Percentiles rank a stretch among this genome's conserved stretches.
These are phyloP conservation scores for Oligia strigilis DNA, from an alignment of 2,888 invertebrate genomes.

Conservation along the genomic window DNA sequence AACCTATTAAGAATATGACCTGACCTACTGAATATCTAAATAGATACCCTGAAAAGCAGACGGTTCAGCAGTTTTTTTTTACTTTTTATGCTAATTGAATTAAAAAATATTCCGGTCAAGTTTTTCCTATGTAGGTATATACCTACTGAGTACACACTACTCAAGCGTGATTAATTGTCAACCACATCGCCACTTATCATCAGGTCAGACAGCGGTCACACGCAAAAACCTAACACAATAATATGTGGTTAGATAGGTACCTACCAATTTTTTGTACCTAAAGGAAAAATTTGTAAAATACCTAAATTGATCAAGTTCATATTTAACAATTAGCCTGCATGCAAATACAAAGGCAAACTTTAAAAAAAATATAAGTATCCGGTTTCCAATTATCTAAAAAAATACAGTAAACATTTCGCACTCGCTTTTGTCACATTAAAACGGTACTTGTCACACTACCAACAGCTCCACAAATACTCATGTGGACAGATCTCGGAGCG, in stretches of 20 bases:
- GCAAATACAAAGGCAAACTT: neutral
- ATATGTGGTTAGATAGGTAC: neutral
- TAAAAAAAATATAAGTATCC: too few relatives aligned
- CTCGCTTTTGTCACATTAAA: slow-evolving; percentile 31
- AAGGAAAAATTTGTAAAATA: too few relatives aligned
- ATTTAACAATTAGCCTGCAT: neutral
- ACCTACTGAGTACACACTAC: neutral
- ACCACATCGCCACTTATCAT: slow-evolving; percentile 20
- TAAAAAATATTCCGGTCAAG: neutral
- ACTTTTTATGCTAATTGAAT: neutral
- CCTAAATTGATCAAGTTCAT: neutral
- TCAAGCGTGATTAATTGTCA: slow-evolving; percentile 3
- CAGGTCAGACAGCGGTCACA: slow-evolving; percentile 25
- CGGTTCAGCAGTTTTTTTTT: neutral
- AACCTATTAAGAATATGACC: neutral
- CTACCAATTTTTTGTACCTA: neutral
- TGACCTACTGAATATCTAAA: neutral
- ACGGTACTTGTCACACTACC: slow-evolving; percentile 63
- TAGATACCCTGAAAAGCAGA: neutral
- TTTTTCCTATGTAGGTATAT: neutral
- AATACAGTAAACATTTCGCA: neutral
- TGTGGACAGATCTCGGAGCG: slow-evolving; percentile 84
- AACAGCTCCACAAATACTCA: slow-evolving; percentile 63
- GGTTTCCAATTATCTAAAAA: neutral
- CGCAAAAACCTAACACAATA: neutral